phyloP scores from a whole-genome alignment of 2,888 invertebrate genomes.

The Ecliptopera silaceata region DNA sequence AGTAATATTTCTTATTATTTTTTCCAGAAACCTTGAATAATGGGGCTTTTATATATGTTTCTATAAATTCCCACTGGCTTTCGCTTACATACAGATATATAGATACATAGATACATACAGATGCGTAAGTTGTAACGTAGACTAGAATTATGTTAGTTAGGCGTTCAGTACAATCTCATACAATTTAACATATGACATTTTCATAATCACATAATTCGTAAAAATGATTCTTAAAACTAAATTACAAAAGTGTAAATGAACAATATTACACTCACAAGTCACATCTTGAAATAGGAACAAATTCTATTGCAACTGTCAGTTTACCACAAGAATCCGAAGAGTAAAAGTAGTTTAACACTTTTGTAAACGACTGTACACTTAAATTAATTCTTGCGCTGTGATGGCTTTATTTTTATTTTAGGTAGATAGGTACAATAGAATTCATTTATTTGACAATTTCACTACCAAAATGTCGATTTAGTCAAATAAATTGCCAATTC shows the following conservation, averaged over 20 bases:
- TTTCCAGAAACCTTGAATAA: too few species aligned
- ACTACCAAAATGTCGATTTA: neutral
- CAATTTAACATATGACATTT: constrained; percentile 17
- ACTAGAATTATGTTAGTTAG: neutral
- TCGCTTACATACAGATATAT: too few species aligned
- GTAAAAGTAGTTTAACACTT: neutral
- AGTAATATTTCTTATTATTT: too few species aligned
- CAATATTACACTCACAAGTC: constrained; percentile 7
- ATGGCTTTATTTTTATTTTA: neutral
- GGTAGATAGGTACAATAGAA: constrained; percentile 12
- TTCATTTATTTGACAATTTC: neutral
- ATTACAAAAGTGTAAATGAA: constrained; percentile 18
- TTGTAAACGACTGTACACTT: neutral
- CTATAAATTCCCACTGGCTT: too few species aligned
- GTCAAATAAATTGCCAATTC: neutral
- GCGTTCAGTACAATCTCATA: constrained; percentile 10
- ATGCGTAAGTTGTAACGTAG: neutral
- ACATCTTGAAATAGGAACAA: neutral
- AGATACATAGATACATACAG: too few species aligned
- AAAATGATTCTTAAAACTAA: constrained; percentile 18
- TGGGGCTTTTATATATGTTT: too few species aligned
- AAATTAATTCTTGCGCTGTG: neutral
- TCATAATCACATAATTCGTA: constrained; percentile 3
- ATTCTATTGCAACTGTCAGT: constrained; percentile 6
- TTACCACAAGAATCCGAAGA: too few species aligned